Conservation (phyloP, 2,888 invertebrate species). For the Folsomia candida region DNA sequence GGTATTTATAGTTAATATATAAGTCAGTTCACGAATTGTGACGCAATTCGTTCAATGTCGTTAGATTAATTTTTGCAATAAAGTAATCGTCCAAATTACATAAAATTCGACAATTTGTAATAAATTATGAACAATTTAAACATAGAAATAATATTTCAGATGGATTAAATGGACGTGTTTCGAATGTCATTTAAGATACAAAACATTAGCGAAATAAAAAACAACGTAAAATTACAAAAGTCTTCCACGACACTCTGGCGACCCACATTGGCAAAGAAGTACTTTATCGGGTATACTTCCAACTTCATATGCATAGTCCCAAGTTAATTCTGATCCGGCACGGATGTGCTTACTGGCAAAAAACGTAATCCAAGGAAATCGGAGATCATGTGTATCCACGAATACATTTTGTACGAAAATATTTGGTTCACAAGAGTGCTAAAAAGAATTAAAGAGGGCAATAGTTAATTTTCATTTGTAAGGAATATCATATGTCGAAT, state of each 20-base stretch:
- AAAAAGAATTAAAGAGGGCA: slow-evolving; percentile 50
- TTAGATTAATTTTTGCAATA: too few species aligned
- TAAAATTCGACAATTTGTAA: too few species aligned
- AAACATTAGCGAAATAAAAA: background rate
- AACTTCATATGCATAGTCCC: slow-evolving; percentile 95
- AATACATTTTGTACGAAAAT: slow-evolving; percentile 98
- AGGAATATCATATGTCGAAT: background rate
- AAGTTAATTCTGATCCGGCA: slow-evolving; percentile 91
- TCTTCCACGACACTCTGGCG: slow-evolving; percentile 55
- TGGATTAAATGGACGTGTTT: too few species aligned
- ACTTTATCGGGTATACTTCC: slow-evolving; percentile 90
- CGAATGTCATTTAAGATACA: too few species aligned
- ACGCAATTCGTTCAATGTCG: too few species aligned
- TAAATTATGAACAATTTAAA: too few species aligned
- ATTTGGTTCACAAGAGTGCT: slow-evolving; percentile 87
- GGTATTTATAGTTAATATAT: too few species aligned
- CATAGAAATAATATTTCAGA: too few species aligned
- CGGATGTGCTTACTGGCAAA: slow-evolving; percentile 78
- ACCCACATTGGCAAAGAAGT: slow-evolving; percentile 88
- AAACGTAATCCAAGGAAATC: slow-evolving; percentile 92
- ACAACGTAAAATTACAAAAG: slow-evolving; percentile 34
- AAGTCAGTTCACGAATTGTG: too few species aligned
- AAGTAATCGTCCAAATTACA: too few species aligned
- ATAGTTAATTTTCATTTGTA: slow-evolving; percentile 29
- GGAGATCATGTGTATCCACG: slow-evolving; percentile 94